These are phyloP conservation scores for Drosophila saltans DNA, from an alignment of 1,140 invertebrate species.

Conservation along the genomic window DNA sequence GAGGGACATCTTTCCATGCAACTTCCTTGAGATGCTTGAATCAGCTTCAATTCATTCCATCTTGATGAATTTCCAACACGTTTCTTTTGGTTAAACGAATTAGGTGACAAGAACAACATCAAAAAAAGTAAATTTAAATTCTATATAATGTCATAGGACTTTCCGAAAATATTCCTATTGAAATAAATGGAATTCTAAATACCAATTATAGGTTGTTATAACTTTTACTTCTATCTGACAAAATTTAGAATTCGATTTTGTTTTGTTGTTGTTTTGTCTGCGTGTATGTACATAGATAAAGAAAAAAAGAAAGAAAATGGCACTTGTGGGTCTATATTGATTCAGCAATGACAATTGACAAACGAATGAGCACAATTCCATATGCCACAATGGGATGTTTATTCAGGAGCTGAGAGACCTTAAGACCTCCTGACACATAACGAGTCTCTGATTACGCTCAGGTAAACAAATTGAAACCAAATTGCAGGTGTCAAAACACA, in stretches of 20 bases:
- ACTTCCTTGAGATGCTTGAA: neutral
- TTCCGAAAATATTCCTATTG: too few species aligned
- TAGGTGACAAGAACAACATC: too few species aligned
- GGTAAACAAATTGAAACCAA: constrained; percentile 67
- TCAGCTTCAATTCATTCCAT: too few species aligned
- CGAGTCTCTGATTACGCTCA: constrained; percentile 63
- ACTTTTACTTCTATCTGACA: too few species aligned
- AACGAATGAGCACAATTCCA: constrained; percentile 21
- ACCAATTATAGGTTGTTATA: too few species aligned
- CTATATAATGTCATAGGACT: too few species aligned
- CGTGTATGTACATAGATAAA: neutral
- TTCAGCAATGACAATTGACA: constrained; percentile 38
- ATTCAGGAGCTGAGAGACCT: constrained; percentile 27
- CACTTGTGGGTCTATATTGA: constrained; percentile 19
- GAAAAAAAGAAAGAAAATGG: neutral
- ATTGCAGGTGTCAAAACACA: constrained; percentile 74
- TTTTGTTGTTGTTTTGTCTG: constrained; percentile 16
- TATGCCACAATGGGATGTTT: constrained; percentile 44
- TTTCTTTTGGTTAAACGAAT: too few species aligned
- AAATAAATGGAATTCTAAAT: too few species aligned
- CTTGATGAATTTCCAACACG: too few species aligned
- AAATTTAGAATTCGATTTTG: constrained; percentile 37
- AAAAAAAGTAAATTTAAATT: too few species aligned
- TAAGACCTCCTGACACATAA: constrained; percentile 57
- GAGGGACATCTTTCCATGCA: neutral